These are phyloP conservation scores for Agrotis exclamationis DNA, from an alignment of 2,888 invertebrate genomes.

Conservation along the genomic window DNA sequence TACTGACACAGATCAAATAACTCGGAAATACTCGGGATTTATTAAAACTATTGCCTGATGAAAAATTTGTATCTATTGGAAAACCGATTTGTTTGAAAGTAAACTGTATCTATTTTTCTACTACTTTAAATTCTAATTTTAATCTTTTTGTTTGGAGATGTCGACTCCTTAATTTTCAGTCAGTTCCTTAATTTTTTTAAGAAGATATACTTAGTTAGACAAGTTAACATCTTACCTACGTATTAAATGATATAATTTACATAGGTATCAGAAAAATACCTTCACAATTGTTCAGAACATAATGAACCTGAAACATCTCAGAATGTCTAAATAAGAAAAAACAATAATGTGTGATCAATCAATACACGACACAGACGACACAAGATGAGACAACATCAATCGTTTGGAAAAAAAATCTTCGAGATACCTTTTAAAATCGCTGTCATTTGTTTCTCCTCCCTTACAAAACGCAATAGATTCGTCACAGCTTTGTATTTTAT, in stretches of 20 bases:
- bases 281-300: too few relatives aligned
- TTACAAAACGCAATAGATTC: conserved; percentile 9
- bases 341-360: not conserved
- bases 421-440: not conserved
- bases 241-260: too few relatives aligned
- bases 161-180: too few relatives aligned
- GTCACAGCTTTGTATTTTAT: conserved; percentile 3
- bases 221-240: too few relatives aligned
- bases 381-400: not conserved
- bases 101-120: too few relatives aligned
- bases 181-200: too few relatives aligned
- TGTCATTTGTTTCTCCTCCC: conserved; percentile 9
- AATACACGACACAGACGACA: not conserved
- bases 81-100: not conserved
- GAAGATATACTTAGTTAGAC: too few relatives aligned
- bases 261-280: too few relatives aligned
- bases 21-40: conserved; percentile 3
- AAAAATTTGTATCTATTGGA: not conserved
- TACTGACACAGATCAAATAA: conserved; percentile 16
- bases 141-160: too few relatives aligned
- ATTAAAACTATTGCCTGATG: not conserved
- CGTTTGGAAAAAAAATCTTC: not conserved
- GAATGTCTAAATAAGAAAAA: not conserved
- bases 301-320: too few relatives aligned
- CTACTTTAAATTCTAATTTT: not conserved